These are phyloP conservation scores for Arion vulgaris DNA, from an alignment of 1,140 invertebrate species.

Conservation along the genomic window DNA sequence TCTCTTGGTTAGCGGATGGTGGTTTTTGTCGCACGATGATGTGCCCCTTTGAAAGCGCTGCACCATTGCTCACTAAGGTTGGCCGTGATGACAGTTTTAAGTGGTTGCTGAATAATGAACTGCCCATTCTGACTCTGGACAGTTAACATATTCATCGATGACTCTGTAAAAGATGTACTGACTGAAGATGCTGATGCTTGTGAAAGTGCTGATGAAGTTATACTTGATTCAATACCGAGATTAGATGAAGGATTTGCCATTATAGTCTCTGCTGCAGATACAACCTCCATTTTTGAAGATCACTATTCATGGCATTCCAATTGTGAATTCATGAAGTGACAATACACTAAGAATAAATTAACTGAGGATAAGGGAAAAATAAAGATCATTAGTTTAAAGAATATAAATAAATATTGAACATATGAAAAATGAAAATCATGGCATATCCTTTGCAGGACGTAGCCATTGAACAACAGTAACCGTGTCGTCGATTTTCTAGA, in stretches of 20 bases:
- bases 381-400: too few relatives aligned
- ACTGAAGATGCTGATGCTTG: neutral
- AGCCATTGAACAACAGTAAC: too few relatives aligned
- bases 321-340: slow-evolving; percentile 3
- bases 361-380: neutral
- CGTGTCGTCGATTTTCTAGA: too few relatives aligned
- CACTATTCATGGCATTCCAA: slow-evolving; percentile 9
- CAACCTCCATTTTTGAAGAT: slow-evolving; percentile 11
- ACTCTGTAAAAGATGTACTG: neutral
- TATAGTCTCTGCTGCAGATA: neutral
- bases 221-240: neutral
- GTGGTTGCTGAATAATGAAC: slow-evolving; percentile 32
- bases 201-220: neutral
- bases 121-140: slow-evolving; percentile 35
- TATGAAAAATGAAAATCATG: too few relatives aligned
- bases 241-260: neutral
- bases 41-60: slow-evolving; percentile 35
- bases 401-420: too few relatives aligned
- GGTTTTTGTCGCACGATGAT: slow-evolving; percentile 35
- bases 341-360: neutral
- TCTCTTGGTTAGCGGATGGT: slow-evolving; percentile 1
- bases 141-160: slow-evolving; percentile 15
- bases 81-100: slow-evolving; percentile 14
- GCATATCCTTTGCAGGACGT: too few relatives aligned
- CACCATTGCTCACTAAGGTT: slow-evolving; percentile 34